These are phyloP conservation scores for Illadopsis cleaveri DNA, from an alignment of 2,113 vertebrate species.

Conservation along the genomic window DNA sequence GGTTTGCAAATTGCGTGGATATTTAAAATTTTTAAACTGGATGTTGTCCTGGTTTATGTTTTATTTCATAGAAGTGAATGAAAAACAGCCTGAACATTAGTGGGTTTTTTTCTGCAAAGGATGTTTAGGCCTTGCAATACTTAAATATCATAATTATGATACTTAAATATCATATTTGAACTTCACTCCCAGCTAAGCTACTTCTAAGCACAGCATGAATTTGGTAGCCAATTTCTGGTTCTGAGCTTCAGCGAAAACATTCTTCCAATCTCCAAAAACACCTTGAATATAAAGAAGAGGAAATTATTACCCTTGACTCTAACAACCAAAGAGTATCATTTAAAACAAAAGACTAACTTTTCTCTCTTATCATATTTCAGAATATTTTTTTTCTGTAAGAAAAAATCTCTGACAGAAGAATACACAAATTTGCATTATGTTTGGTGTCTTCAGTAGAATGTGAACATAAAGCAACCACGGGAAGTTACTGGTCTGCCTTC, in stretches of 20 bases:
- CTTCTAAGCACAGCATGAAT: constrained; percentile 74
- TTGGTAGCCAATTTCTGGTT: constrained; percentile 78
- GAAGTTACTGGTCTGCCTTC: not conserved
- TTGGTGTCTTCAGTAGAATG: not conserved
- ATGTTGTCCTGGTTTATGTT: not conserved
- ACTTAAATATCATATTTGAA: constrained; percentile 77
- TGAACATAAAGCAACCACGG: not conserved
- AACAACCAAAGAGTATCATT: not conserved
- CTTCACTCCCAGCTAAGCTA: constrained; percentile 73
- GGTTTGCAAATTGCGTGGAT: not conserved
- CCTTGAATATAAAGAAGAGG: constrained; percentile 50
- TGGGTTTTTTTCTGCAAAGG: not conserved
- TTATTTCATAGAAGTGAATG: not conserved
- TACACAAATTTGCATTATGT: not conserved
- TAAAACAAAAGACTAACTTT: not conserved
- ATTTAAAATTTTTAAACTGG: not conserved
- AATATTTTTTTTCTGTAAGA: not conserved
- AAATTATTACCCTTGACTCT: not conserved
- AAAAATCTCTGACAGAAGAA: not conserved
- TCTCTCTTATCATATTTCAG: not conserved
- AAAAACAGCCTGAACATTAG: not conserved
- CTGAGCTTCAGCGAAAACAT: constrained; percentile 76
- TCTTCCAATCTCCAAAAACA: constrained; percentile 81
- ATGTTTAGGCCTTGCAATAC: constrained; percentile 70
- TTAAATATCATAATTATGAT: too few relatives aligned